These are phyloP conservation scores for Thrips palmi DNA, from an alignment of 1,140 invertebrate species.

Conservation along the genomic window DNA sequence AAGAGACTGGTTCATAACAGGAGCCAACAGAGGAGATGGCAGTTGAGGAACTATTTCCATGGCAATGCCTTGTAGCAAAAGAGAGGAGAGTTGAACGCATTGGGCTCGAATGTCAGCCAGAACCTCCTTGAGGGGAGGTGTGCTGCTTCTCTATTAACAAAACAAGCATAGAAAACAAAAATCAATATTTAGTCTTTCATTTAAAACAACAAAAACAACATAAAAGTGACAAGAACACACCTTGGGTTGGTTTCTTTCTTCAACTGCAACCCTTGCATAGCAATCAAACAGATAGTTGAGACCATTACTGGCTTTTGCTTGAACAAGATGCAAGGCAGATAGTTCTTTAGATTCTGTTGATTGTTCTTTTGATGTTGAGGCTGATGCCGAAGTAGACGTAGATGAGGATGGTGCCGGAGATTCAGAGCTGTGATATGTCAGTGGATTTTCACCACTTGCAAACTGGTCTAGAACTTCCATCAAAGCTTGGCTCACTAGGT, in stretches of 20 bases:
- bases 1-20: slow-evolving; percentile 39
- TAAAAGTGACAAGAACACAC: slow-evolving; percentile 19
- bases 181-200: not conserved
- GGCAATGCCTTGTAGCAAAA: slow-evolving; percentile 39
- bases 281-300: slow-evolving; percentile 42
- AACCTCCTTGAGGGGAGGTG: slow-evolving; percentile 34
- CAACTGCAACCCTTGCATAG: slow-evolving; percentile 43
- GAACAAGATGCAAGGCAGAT: slow-evolving; percentile 17
- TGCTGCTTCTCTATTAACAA: slow-evolving; percentile 30
- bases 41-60: slow-evolving; percentile 20
- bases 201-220: not conserved
- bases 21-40: slow-evolving; percentile 34
- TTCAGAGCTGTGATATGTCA: slow-evolving; percentile 28
- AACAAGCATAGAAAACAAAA: slow-evolving; percentile 13
- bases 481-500: slow-evolving; percentile 39
- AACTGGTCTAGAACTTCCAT: slow-evolving; percentile 48
- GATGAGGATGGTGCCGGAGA: slow-evolving; percentile 28
- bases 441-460: slow-evolving; percentile 36
- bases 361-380: slow-evolving; percentile 17
- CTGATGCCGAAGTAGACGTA: slow-evolving; percentile 19
- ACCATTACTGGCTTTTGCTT: slow-evolving; percentile 21
- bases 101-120: slow-evolving; percentile 37
- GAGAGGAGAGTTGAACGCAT: slow-evolving; percentile 37
- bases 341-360: slow-evolving; percentile 17
- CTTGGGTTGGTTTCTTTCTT: slow-evolving; percentile 56